phyloP scores from a whole-genome alignment of 1,140 invertebrate species.

The Patella vulgata region DNA sequence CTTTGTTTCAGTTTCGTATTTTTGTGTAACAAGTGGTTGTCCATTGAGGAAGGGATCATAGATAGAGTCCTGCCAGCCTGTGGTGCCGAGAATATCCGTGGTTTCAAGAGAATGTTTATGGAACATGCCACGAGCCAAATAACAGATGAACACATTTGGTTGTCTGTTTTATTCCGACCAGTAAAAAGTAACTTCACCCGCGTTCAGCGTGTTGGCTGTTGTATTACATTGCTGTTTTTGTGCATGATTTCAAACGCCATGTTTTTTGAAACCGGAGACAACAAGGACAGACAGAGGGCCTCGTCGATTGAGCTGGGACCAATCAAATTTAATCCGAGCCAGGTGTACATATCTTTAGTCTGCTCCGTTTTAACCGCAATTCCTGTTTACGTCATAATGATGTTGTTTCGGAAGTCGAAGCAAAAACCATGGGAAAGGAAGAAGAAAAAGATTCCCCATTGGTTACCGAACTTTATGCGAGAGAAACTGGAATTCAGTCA shows the following conservation, averaged over 20 bases:
- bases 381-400: conserved; percentile 25
- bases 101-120: conserved; percentile 64
- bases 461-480: not conserved
- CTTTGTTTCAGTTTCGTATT: conserved; percentile 35
- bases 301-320: conserved; percentile 63
- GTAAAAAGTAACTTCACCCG: conserved; percentile 52
- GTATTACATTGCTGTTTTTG: conserved; percentile 50
- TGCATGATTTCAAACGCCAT: conserved; percentile 61
- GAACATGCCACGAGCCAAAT: conserved; percentile 62
- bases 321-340: conserved; percentile 53
- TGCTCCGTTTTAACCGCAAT: conserved; percentile 27
- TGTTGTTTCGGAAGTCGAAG: conserved; percentile 8
- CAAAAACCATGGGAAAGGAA: too few species aligned
- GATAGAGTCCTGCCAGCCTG: conserved; percentile 66
- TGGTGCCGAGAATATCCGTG: conserved; percentile 51
- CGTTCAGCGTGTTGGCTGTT: conserved; percentile 54
- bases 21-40: conserved; percentile 65
- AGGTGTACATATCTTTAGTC: conserved; percentile 35
- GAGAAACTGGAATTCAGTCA: conserved; percentile 2
- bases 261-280: conserved; percentile 53
- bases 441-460: too few species aligned
- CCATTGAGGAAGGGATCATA: conserved; percentile 66
- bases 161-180: conserved; percentile 47
- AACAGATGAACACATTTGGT: conserved; percentile 52
- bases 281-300: conserved; percentile 35